Evolutionary conservation across 1,140 invertebrate genomes (phyloP).

Genomic region (Chelonus insularis): DNA sequence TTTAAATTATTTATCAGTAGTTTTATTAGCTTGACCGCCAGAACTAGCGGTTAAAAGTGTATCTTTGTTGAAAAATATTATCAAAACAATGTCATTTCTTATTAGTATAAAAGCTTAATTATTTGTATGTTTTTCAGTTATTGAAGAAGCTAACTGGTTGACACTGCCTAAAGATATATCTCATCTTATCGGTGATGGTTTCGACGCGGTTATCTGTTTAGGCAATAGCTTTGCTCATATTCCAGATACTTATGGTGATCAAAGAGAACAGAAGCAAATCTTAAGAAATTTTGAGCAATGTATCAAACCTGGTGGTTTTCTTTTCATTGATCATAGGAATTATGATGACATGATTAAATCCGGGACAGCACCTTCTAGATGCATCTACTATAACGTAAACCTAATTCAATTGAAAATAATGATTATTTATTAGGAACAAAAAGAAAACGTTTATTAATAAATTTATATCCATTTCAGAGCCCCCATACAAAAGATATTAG

Average conservation of each 20-base stretch:
- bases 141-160: conserved; percentile 82
- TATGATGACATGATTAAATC: conserved; percentile 79
- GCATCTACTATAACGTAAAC: conserved; percentile 87
- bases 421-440: conserved; percentile 10
- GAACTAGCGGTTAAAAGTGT: too few species aligned
- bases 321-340: conserved; percentile 86
- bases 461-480: conserved; percentile 65
- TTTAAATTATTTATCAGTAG: too few species aligned
- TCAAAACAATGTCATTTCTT: too few species aligned
- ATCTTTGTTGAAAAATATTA: too few species aligned
- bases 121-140: conserved; percentile 63
- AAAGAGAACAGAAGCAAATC: conserved; percentile 74
- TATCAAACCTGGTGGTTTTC: conserved; percentile 80
- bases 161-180: conserved; percentile 72
- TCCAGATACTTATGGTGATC: conserved; percentile 75
- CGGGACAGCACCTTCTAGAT: conserved; percentile 75
- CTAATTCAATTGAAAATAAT: conserved; percentile 8
- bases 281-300: conserved; percentile 78
- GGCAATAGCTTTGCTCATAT: conserved; percentile 90
- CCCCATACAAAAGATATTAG: conserved; percentile 78
- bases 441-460: conserved; percentile 19
- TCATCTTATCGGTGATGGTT: conserved; percentile 64
- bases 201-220: conserved; percentile 83
- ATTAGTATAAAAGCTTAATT: too few species aligned
- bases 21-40: too few species aligned